Base-by-base conservation (phyloP, 2,888 invertebrate species). In the Agonopterix arenella region DNA sequence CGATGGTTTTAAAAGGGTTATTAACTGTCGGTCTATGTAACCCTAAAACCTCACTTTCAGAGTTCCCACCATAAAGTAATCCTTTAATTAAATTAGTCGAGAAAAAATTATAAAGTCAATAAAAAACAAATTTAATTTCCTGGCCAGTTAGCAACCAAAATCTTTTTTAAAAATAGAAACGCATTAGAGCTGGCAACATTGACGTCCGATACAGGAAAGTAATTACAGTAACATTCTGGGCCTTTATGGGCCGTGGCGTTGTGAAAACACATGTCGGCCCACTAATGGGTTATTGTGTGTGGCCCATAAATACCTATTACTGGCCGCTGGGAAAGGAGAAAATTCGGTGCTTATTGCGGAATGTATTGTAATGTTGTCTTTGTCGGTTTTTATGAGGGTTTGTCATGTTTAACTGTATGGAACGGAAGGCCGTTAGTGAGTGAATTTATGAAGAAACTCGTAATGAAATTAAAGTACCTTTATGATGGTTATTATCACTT, bases 261-360 rank as follows among this genome's bases (percentile, higher is more conserved):
- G 48, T 60, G 57, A 60, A 58, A 68, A 70, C 57, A 70, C 63
- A 69, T 67, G 60, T 62, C 60, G 55, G 45, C 53, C 49, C 60
- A 60, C 68, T 78, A 77, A 76, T 78, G 74, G 70, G 70, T 74
- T 76, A 79, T 78, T 73, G 71, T 72, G 70, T 69, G 68, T 57
- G 61, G 57, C 53, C 65, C 70, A 75, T 79, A 79, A 78, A 79
- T 79, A 76, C 73, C 70, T 70, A 78, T 79, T 79, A 79, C 63
- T 52, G 48, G 55, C 42, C 37, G 36, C 44, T 28, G 28, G 18
- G 54, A 55, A 57, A 54, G 54, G 52, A 53, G 54, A 53, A 47
- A 52, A 55, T 51, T 55, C 52, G 47, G 44, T 54, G 53, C 50
- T 37, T 43, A 45, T 48, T 51, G 28, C 56, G 45, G 60, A 57